phyloP scores from a whole-genome alignment of 2,113 vertebrate genomes.

The Platichthys stellatus region DNA sequence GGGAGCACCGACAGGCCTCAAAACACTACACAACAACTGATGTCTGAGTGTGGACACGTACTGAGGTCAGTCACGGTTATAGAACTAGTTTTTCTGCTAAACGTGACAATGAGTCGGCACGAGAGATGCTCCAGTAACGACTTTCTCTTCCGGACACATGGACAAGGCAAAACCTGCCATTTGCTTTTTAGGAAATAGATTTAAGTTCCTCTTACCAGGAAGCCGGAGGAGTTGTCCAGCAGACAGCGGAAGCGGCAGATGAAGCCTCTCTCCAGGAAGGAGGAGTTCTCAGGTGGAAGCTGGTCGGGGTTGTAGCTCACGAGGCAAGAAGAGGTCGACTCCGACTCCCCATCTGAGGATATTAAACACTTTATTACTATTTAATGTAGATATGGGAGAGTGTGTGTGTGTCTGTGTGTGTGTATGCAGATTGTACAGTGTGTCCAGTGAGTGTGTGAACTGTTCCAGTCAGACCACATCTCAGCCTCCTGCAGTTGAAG shows the following conservation, averaged over 20 bases:
- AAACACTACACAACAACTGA: neutral
- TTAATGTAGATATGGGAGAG: too few relatives aligned
- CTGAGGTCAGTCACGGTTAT: too few relatives aligned
- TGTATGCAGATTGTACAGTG: too few relatives aligned
- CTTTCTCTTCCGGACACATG: too few relatives aligned
- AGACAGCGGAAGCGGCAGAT: slow-evolving; percentile 86
- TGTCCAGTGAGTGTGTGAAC: neutral
- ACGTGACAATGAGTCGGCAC: too few relatives aligned
- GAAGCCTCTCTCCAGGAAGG: slow-evolving; percentile 84
- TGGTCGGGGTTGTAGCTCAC: slow-evolving; percentile 67
- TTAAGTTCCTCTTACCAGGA: slow-evolving; percentile 69
- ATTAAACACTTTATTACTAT: too few relatives aligned
- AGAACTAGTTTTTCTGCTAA: too few relatives aligned
- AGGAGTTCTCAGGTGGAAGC: slow-evolving; percentile 83
- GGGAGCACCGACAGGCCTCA: slow-evolving; percentile 9
- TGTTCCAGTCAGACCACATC: slow-evolving; percentile 32
- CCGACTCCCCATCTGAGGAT: slow-evolving; percentile 32
- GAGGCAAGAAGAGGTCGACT: slow-evolving; percentile 30
- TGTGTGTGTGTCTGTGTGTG: too few relatives aligned
- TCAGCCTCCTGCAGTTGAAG: slow-evolving; percentile 63
- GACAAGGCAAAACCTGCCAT: neutral
- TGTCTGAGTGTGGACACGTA: too few relatives aligned
- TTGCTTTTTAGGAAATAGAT: neutral
- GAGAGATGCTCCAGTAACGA: too few relatives aligned
- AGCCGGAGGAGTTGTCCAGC: slow-evolving; percentile 85